Evolutionary conservation across 2,888 invertebrate species (phyloP).

Genomic region (Tenthredo notha): DNA sequence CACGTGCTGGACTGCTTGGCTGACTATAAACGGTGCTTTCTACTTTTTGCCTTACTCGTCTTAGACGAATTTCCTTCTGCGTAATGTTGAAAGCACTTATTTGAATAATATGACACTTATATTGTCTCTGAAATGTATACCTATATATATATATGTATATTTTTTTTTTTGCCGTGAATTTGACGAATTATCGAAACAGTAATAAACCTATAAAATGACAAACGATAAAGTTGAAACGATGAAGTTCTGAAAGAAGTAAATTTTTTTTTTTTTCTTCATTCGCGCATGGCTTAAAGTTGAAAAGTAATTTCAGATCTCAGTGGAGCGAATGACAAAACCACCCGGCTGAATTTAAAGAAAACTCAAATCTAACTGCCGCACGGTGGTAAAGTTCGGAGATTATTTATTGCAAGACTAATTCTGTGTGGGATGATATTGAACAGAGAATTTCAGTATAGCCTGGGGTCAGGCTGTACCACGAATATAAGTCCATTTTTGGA

Average conservation of each 20-base stretch:
- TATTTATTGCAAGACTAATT: not conserved
- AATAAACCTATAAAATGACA: not conserved
- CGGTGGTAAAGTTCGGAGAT: not conserved
- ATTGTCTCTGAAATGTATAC: not conserved
- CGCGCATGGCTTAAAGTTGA: not conserved
- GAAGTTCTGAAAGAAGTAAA: not conserved
- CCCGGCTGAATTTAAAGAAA: not conserved
- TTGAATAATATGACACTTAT: not conserved
- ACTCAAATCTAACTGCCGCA: not conserved
- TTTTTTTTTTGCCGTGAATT: not conserved
- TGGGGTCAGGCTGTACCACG: not conserved
- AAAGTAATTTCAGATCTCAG: slow-evolving; percentile 10
- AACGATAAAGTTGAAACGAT: not conserved
- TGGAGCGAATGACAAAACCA: not conserved
- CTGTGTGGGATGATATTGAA: not conserved
- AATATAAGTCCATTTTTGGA: not conserved
- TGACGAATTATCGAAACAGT: not conserved
- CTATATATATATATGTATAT: too few species aligned
- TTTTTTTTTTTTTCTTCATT: not conserved
- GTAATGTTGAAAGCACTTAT: not conserved
- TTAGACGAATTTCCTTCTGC: not conserved
- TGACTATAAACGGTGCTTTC: not conserved
- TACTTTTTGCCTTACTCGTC: not conserved
- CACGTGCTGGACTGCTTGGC: not conserved
- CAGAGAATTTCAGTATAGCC: not conserved